Base-by-base conservation (phyloP, 2,888 invertebrate genomes). In the Drosophila planitibia region DNA sequence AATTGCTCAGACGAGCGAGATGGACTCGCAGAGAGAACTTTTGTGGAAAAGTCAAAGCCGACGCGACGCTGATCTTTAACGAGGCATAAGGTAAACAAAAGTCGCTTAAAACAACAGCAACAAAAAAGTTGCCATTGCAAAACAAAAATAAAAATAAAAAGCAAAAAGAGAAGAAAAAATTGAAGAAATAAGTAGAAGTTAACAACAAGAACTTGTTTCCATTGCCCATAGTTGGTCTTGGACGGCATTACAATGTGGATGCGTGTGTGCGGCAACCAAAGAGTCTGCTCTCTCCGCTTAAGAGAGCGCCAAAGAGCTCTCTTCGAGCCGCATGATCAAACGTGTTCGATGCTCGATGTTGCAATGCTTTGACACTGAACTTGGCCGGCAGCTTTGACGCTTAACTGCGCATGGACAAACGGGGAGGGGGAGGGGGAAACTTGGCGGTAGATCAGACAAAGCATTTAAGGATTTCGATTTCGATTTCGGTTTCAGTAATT, bases 61-160 rank as follows among this genome's bases (percentile, higher is more conserved):
- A 41, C 30, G 57, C 37, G 49, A 65, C 53, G 65, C 57, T 71
- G 79, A 88, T 85, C 77, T 85, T 75, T 68, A 89, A 86, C 83
- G 79, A 89, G 89, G 55, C 89, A 73, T 74, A 86, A 81, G 86
- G 89, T 85, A 85, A 85, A 84, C 83, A 87, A 90, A 85, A 90
- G 73, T 81, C 70, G 90, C 79, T 64, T 79, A 72, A 82, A 58
- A 70, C 76, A 80, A 82, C 74, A 77, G 72, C 76, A 79, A 65
- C 76, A 72, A 65, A 70, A 70, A 60, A 44, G 44, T 44, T 52
- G 32, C 44, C 51, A 64, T 25, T 54, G 59, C 73, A 75, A 80
- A 70, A 70, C 54, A 33, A 49, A 53, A 16, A 35, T 2, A 35
- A 14, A 74, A 70, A 71, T 47, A 77, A 76, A 74, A 70, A 71